Evolutionary conservation across 1,140 invertebrate species (phyloP).

Genomic region (Samia ricini): DNA sequence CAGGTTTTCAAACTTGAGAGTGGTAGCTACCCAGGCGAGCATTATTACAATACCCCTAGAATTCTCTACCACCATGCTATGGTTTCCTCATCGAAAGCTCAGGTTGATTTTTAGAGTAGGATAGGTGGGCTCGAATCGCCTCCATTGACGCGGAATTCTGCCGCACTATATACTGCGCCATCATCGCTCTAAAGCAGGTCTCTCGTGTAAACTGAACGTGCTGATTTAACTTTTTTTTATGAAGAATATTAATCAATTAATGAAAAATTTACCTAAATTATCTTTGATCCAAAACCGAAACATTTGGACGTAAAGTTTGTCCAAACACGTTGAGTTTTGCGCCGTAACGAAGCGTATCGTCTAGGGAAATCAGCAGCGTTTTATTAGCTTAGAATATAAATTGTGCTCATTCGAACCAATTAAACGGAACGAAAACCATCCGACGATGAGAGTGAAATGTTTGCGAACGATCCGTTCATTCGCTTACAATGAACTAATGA

Average conservation of each 20-base stretch:
- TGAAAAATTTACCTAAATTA: too few relatives aligned
- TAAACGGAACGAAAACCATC: conserved; percentile 13
- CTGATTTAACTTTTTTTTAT: too few relatives aligned
- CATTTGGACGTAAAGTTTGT: not conserved
- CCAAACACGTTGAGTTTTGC: not conserved
- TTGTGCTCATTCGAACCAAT: conserved; percentile 15
- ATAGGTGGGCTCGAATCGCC: not conserved
- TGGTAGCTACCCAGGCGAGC: too few relatives aligned
- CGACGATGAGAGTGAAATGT: not conserved
- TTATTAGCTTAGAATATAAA: conserved; percentile 23
- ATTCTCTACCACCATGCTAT: too few relatives aligned
- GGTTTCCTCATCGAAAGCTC: too few relatives aligned
- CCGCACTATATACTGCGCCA: too few relatives aligned
- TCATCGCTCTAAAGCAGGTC: too few relatives aligned
- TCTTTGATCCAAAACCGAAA: not conserved
- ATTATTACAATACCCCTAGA: not conserved
- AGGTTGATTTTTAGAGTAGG: too few relatives aligned
- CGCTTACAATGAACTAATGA: not conserved
- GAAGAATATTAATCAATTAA: too few relatives aligned
- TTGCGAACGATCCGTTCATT: not conserved
- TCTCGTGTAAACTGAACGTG: too few relatives aligned
- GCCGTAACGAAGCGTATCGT: conserved; percentile 16
- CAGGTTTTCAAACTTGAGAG: too few relatives aligned
- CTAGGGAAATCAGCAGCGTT: conserved; percentile 17
- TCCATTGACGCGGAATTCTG: too few relatives aligned